phyloP scores from a whole-genome alignment of 37 sponge, comb jelly and placozoan genomes.

The Eunapius fragilis region DNA sequence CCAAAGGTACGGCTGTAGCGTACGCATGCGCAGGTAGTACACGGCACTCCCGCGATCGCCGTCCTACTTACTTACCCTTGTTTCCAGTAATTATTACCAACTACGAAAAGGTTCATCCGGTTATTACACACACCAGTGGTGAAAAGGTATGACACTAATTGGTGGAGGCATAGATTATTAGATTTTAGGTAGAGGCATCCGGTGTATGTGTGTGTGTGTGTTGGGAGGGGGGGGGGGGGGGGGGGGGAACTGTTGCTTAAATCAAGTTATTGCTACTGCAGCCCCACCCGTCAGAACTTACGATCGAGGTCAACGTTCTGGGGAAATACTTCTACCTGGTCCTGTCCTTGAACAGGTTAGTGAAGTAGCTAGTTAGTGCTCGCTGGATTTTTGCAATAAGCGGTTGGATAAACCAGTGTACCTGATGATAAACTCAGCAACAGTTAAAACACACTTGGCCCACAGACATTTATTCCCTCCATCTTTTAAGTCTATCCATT shows the following conservation, averaged over 20 bases:
- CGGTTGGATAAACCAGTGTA: no score
- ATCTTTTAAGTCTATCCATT: constrained; percentile 26
- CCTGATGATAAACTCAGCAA: not conserved
- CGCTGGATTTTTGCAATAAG: no score
- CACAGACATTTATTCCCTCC: constrained; percentile 13
- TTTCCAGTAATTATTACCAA: constrained; percentile 41
- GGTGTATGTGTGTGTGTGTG: not conserved
- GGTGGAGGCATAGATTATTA: no score
- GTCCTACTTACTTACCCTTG: no score
- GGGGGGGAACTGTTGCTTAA: no score
- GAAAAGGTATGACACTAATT: not conserved
- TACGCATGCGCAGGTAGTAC: not conserved
- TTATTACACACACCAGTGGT: constrained; percentile 2
- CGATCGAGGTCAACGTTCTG: not conserved
- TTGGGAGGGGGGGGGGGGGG: no score
- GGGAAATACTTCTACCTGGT: not conserved
- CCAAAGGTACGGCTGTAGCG: constrained; percentile 19
- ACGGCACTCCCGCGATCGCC: no score
- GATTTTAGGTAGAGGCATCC: no score
- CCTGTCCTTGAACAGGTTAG: constrained; percentile 23
- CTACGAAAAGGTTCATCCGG: constrained; percentile 38
- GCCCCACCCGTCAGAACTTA: not conserved
- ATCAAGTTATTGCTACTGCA: not conserved
- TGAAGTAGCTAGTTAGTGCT: no score
- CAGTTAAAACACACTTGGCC: not conserved